Evolutionary conservation across 2,113 vertebrate genomes (phyloP), one percentile per base, ranked within the genome.

Genomic region (Thoracochromis brauschi): DNA sequence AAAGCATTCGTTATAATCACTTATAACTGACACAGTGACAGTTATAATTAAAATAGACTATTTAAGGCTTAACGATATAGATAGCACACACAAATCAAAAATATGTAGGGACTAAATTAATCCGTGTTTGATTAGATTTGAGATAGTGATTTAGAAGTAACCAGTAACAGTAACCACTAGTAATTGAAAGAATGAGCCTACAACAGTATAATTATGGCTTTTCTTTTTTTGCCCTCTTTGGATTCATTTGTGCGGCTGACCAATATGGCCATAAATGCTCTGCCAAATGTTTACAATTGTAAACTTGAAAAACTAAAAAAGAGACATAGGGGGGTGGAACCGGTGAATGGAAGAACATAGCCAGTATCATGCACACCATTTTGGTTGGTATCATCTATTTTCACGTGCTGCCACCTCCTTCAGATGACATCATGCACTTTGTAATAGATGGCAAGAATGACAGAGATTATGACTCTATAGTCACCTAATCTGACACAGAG

Each of bases 391-490:
- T 71, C n/a, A 24, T 3, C 65, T 24, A 8, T 21, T 71, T 9
- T 71, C 65, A 42, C n/a, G 3, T 71, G 12, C 33, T 40, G 33
- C n/a, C 3, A 71, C 35, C 35, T 24, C 65, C n/a, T 71, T 71
- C n/a, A 68, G 19, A 40, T 68, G 63, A 40, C 35, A 68, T 71
- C 35, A 71, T 42, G 65, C 1, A 12, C 38, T 42, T 42, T 42
- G 0, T 26, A 42, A 26, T 9, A 71, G n/a, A 71, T 9, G 19
- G 1, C 0, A 4, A 73, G 21, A 24, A 45, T 73, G 7, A 71
- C 1, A 14, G 63, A 4, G n/a, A 24, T 42, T 42, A 0, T 17
- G 38, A 45, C 65, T 45, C 38, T 24, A 71, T 71, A 71, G 38
- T 71, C n/a, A 71, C 35, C 65, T 42, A 42, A 71, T 71, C n/a